Evolutionary conservation across 2,113 vertebrate species (phyloP).

Genomic region (Syngnathus scovelli): DNA sequence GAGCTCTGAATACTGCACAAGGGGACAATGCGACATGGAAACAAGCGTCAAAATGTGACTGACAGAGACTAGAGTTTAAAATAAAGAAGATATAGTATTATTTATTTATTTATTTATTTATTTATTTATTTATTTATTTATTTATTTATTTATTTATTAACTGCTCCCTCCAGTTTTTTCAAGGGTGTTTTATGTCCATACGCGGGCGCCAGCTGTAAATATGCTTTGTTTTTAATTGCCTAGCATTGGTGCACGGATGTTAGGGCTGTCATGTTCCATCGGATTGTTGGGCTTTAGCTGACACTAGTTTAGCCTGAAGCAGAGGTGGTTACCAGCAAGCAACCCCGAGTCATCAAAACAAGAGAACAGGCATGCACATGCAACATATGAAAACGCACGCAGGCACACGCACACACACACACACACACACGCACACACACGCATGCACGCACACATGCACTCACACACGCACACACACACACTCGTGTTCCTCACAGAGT

Average conservation of each 20-base stretch:
- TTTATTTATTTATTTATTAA: too few relatives aligned
- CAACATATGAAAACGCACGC: slow-evolving; percentile 19
- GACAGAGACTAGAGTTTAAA: neutral
- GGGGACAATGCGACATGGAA: neutral
- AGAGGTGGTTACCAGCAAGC: slow-evolving; percentile 49
- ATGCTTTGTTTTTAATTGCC: slow-evolving; percentile 26
- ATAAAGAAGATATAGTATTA: neutral
- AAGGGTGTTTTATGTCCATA: neutral
- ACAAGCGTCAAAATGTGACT: slow-evolving; percentile 5
- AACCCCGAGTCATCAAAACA: slow-evolving; percentile 23
- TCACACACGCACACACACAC: neutral
- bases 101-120: too few relatives aligned
- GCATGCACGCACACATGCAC: neutral
- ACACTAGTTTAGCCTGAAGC: slow-evolving; percentile 51
- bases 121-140: too few relatives aligned
- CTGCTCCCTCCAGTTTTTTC: neutral
- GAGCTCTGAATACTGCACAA: slow-evolving; percentile 3
- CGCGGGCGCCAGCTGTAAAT: neutral
- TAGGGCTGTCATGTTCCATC: slow-evolving; percentile 53
- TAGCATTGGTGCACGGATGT: slow-evolving; percentile 26
- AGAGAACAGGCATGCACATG: slow-evolving; percentile 46
- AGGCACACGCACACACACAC: neutral
- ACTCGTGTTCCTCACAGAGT: slow-evolving; percentile 15
- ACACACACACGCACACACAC: neutral
- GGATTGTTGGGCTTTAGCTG: slow-evolving; percentile 38